phyloP scores from a whole-genome alignment of 2,113 vertebrate genomes.

The Gambusia affinis region DNA sequence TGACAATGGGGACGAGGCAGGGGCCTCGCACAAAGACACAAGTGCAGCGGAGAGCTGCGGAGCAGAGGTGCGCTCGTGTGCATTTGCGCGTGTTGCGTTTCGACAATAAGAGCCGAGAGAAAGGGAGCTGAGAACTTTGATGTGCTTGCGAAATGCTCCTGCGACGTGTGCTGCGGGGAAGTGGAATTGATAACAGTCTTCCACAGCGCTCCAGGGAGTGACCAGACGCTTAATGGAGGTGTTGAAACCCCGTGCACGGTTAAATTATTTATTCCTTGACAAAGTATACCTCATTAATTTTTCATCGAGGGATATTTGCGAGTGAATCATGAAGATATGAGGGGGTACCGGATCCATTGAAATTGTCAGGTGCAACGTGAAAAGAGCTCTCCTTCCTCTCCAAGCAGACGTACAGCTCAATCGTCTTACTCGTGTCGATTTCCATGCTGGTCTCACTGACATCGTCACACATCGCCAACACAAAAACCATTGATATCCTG shows the following conservation, averaged over 20 bases:
- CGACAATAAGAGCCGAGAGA: constrained; percentile 48
- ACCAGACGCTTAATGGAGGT: constrained; percentile 68
- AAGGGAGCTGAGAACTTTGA: constrained; percentile 55
- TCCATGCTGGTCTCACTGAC: constrained; percentile 8
- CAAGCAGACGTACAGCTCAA: constrained; percentile 11
- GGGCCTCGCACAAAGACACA: constrained; percentile 68
- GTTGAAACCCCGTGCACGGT: constrained; percentile 59
- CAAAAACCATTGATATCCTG: background rate
- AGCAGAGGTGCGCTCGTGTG: constrained; percentile 47
- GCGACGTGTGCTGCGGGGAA: constrained; percentile 2
- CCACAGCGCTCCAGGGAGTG: constrained; percentile 46
- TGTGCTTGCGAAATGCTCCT: constrained; percentile 46
- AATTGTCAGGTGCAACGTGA: constrained; percentile 36
- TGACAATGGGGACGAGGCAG: constrained; percentile 69
- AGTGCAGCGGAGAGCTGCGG: constrained; percentile 26
- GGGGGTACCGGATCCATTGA: constrained; percentile 28
- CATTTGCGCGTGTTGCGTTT: constrained; percentile 13
- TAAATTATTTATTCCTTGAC: constrained; percentile 72
- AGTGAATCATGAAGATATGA: constrained; percentile 52
- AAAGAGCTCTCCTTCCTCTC: constrained; percentile 10
- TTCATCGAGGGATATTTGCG: constrained; percentile 69
- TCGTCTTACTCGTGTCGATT: constrained; percentile 21
- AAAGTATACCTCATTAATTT: constrained; percentile 75
- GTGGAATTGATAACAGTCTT: constrained; percentile 39
- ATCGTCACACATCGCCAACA: background rate